Base-by-base conservation (phyloP, 1,140 invertebrate genomes). In the Micrasema longulum region DNA sequence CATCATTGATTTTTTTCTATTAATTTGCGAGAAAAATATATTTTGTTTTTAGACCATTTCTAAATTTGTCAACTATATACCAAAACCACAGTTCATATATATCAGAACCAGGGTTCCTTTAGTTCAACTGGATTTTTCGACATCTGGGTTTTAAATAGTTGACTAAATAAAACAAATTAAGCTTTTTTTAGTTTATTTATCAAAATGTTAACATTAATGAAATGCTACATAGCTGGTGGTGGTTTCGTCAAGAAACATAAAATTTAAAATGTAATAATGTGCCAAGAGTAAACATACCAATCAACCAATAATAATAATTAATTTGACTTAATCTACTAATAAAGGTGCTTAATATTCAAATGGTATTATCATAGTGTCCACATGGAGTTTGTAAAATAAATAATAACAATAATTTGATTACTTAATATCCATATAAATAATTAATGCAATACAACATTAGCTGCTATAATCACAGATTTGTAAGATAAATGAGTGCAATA, bases 381-480 rank as follows among this genome's bases (percentile, higher is more conserved):
- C 53, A 36, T n/a, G 36, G 14, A 35, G 16, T 36, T 35, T 57
- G 14, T 16, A 57, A 26, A 2, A 7, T 31, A 31, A 53, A 14
- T 57, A 9, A 64, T 14, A 47, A 64, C 47, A 20, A 18, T 48
- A 45, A 12, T 18, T 23, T 12, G 31, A 47, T 26, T n/a, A 47
- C 23, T 47, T 48, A 26, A 64, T 20, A 31, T 31, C 2, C 26
- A 31, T 31, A 31, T 31, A 4, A 31, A 31, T 31, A 7, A 68
- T 52, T 35, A 67, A 68, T 45, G 41, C 23, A 68, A 68, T 20
- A 36, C 36, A 41, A 48, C 38, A 23, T 70, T 62, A 70, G 55
- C 53, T 35, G 18, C 68, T 60, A 70, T 18, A 41, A 70, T 70
- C 53, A 70, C 53, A 70, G 68, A 45, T 70, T 63, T 53, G 47